Base-by-base conservation (phyloP, 2,797 vertebrate species). In the Australoheros facetus region DNA sequence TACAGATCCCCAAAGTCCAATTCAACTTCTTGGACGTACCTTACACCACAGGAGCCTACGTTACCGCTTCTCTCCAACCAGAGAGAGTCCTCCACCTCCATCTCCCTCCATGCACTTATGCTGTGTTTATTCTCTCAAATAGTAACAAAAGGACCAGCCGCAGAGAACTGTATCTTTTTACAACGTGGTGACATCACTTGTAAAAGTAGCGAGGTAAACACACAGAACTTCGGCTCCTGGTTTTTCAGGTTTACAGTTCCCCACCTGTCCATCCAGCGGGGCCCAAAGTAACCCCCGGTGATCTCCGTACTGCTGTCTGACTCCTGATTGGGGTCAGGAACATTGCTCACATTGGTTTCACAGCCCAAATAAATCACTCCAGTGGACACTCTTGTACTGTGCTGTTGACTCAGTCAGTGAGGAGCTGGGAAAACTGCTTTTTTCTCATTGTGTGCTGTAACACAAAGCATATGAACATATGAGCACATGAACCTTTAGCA, bases 121-220 rank as follows among this genome's bases (percentile, higher is more conserved):
- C 64, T 26, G 39, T 93, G 90, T 94, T 93, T 92, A 91, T 91
- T 85, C 93, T 92, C 88, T 91, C 81, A 88, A 89, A 93, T 85
- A 90, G 93, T 88, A 93, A 93, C 92, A 93, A 93, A 93, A 79
- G 87, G 90, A 88, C 69, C 1, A 84, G 75, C 93, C 85, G 28
- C 75, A 1, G 91, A 93, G 94, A 89, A 91, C 92, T 83, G 90
- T 94, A 94, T 91, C 81, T 85, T 95, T 95, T 95, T 94, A 95
- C 91, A 85, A 91, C 76, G 87, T 93, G 90, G 81, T 95, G 92
- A 95, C 93, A 95, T 95, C 93, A 95, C 92, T 91, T 90, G 86
- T 93, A 91, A 94, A 93, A 91, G 86, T 81, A 82, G 72, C 58
- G 78, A 89, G 79, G 90, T 92, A 94, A 92, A 94, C 90, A 93